phyloP scores from a whole-genome alignment of 2,888 invertebrate genomes.

The Caenorhabditis parvicauda region DNA sequence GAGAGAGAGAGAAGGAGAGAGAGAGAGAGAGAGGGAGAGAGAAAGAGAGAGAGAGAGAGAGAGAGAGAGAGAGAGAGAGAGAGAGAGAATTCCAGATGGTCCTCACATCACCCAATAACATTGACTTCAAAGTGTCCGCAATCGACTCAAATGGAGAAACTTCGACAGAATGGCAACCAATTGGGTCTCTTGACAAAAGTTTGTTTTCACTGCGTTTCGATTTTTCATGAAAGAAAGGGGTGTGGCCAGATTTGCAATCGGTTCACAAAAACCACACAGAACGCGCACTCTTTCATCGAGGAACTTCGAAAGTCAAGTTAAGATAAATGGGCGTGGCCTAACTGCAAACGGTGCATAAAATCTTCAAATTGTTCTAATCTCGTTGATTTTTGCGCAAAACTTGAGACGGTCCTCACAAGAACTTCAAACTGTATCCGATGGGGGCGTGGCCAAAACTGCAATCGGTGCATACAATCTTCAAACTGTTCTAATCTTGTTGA shows the following conservation, averaged over 20 bases:
- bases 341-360: neutral
- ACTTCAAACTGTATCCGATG: no score
- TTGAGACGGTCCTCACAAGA: neutral
- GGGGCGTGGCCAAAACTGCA: no score
- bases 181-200: conserved; percentile 48
- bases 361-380: neutral
- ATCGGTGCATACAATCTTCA: no score
- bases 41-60: no score
- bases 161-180: conserved; percentile 44
- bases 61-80: neutral
- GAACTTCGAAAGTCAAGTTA: no score
- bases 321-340: no score
- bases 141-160: conserved; percentile 55
- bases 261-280: no score
- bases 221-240: no score
- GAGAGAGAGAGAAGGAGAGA: no score
- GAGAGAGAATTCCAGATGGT: conserved; percentile 19
- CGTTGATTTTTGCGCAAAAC: neutral
- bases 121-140: conserved; percentile 43
- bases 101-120: conserved; percentile 34
- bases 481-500: neutral
- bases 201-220: neutral
- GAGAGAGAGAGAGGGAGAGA: neutral
- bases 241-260: no score
- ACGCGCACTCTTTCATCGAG: no score